phyloP scores from a whole-genome alignment of 2,113 vertebrate genomes.

The Dryoscopus gambensis region DNA sequence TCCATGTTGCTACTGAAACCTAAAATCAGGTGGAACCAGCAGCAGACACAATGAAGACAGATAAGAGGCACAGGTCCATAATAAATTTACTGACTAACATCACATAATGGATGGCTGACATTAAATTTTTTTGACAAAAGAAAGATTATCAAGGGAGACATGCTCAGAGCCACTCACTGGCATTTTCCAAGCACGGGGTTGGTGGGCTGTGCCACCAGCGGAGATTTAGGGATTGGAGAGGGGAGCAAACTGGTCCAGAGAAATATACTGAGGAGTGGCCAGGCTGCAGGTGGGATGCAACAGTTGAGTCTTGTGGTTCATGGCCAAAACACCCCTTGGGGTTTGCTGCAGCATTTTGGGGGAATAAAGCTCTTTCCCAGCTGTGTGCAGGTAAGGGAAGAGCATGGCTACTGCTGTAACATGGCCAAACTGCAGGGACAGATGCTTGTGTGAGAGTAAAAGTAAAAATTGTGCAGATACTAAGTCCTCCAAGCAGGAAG shows the following conservation, averaged over 20 bases:
- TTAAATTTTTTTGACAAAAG: background rate
- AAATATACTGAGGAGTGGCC: background rate
- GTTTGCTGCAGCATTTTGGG: background rate
- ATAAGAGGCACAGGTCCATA: background rate
- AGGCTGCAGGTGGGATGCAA: background rate
- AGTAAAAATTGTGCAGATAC: accelerated
- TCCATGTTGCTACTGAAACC: background rate
- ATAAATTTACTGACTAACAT: background rate
- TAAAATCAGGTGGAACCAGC: background rate
- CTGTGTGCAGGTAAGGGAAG: background rate
- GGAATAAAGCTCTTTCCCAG: background rate
- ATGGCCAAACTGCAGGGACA: background rate
- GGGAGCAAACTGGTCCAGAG: background rate
- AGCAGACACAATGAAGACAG: slow-evolving; percentile 21
- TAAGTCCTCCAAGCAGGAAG: background rate
- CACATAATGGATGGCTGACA: background rate
- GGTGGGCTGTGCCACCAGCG: background rate
- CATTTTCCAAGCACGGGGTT: background rate
- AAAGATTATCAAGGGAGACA: background rate
- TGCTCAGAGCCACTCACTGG: accelerated
- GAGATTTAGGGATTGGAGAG: background rate
- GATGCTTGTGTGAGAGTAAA: background rate
- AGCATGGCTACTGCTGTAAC: background rate
- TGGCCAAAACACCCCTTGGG: background rate
- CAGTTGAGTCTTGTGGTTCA: background rate